Evolutionary conservation across 2,113 vertebrate species (phyloP).

Genomic region (Pimephales promelas): DNA sequence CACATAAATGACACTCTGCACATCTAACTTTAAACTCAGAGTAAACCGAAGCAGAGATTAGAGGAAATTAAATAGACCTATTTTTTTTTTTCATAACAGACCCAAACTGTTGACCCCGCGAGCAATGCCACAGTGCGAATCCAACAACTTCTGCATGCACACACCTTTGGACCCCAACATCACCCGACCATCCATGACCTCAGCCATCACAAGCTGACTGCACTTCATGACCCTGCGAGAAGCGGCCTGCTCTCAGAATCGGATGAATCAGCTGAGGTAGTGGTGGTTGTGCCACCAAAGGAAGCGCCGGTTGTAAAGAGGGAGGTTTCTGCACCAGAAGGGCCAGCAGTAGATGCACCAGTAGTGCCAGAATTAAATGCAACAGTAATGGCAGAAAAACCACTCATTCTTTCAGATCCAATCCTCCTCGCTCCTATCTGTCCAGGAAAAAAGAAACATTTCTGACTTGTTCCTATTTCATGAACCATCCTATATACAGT

Average conservation of each 20-base stretch:
- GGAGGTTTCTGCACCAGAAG: slow-evolving; percentile 29
- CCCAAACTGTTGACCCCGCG: slow-evolving; percentile 45
- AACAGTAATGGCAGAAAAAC: not conserved
- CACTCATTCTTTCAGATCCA: not conserved
- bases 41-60: not conserved
- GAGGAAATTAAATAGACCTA: no score
- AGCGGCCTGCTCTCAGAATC: slow-evolving; percentile 70
- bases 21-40: not conserved
- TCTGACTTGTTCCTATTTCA: slow-evolving; percentile 47
- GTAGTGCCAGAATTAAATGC: not conserved
- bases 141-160: slow-evolving; percentile 17
- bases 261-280: slow-evolving; percentile 63
- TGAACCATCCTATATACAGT: not conserved
- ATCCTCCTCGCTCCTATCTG: slow-evolving; percentile 52
- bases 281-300: slow-evolving; percentile 21
- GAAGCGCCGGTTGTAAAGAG: slow-evolving; percentile 60
- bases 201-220: slow-evolving; percentile 68
- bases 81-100: slow-evolving; percentile 50
- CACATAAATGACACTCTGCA: no score
- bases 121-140: slow-evolving; percentile 54
- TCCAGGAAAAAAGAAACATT: slow-evolving; percentile 70
- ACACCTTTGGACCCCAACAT: slow-evolving; percentile 35
- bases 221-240: slow-evolving; percentile 59
- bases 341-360: not conserved
- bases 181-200: slow-evolving; percentile 55